Evolutionary conservation across 2,113 vertebrate genomes (phyloP).

Genomic region (Notarius quadriscutis): DNA sequence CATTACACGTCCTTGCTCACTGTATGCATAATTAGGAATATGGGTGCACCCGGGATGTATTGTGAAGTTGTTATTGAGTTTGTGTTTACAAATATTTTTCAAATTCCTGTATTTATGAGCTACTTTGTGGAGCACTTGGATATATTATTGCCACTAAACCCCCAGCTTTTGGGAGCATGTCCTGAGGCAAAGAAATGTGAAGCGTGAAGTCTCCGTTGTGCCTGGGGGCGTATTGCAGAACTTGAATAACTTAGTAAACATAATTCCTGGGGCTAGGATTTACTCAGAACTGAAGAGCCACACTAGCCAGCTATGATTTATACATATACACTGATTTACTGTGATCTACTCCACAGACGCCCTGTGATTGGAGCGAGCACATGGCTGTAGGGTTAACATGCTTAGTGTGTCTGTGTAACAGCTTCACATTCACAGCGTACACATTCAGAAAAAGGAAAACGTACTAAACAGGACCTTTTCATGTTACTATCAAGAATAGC

Average conservation of each 20-base stretch:
- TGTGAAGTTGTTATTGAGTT: not conserved
- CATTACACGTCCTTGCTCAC: too few species aligned
- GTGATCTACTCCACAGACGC: slow-evolving; percentile 1
- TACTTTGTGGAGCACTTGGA: not conserved
- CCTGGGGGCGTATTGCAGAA: not conserved
- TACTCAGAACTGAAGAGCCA: not conserved
- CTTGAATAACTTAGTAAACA: slow-evolving; percentile 29
- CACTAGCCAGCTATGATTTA: slow-evolving; percentile 2
- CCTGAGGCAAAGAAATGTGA: slow-evolving; percentile 14
- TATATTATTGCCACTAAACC: slow-evolving; percentile 1
- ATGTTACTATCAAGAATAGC: not conserved
- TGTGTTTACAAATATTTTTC: not conserved
- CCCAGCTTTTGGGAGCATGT: not conserved
- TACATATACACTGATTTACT: not conserved
- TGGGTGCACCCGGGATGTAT: not conserved
- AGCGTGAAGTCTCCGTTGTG: not conserved
- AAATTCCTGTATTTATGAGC: not conserved
- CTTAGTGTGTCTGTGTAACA: not conserved
- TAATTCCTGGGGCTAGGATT: slow-evolving; percentile 17
- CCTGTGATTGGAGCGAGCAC: not conserved
- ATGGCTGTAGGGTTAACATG: not conserved
- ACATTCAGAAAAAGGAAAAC: not conserved
- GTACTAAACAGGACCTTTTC: not conserved
- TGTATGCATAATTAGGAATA: not conserved
- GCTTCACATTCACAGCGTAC: not conserved